phyloP scores from a whole-genome alignment of 2,113 vertebrate species.

The Leptobrachium leishanense region DNA sequence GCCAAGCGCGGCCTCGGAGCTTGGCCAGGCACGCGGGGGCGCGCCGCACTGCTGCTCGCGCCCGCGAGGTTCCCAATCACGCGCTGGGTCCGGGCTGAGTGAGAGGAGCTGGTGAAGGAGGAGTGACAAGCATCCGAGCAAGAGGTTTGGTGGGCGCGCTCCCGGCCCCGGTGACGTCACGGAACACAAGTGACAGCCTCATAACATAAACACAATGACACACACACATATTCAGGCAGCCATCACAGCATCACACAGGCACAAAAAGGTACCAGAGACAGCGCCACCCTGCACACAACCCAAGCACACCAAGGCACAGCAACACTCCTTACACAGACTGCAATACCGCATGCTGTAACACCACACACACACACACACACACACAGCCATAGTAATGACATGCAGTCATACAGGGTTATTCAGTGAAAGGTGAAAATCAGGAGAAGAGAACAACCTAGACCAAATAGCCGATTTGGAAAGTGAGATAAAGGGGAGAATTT shows the following conservation, averaged over 20 bases:
- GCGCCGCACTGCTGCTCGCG: constrained; percentile 2
- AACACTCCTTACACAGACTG: too few species aligned
- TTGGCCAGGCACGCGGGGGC: constrained; percentile 24
- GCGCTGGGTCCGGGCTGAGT: constrained; percentile 10
- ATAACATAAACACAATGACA: neutral
- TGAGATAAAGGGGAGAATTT: too few species aligned
- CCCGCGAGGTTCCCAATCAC: neutral
- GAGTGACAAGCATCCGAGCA: neutral
- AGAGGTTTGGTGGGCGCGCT: neutral
- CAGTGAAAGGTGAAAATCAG: too few species aligned
- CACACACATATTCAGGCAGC: neutral
- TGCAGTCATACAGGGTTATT: too few species aligned
- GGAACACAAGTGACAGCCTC: neutral
- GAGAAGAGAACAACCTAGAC: too few species aligned
- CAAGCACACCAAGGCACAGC: too few species aligned
- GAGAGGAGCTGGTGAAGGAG: neutral
- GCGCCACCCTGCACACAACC: too few species aligned
- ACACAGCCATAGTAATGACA: too few species aligned
- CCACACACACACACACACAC: too few species aligned
- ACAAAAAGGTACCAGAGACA: too few species aligned
- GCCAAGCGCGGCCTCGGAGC: constrained; percentile 20
- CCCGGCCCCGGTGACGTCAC: constrained; percentile 15
- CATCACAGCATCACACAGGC: neutral
- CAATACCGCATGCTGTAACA: too few species aligned
- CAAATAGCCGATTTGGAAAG: too few species aligned